Evolutionary conservation across 2,888 invertebrate species (phyloP).

Genomic region (Pollenia amentaria): DNA sequence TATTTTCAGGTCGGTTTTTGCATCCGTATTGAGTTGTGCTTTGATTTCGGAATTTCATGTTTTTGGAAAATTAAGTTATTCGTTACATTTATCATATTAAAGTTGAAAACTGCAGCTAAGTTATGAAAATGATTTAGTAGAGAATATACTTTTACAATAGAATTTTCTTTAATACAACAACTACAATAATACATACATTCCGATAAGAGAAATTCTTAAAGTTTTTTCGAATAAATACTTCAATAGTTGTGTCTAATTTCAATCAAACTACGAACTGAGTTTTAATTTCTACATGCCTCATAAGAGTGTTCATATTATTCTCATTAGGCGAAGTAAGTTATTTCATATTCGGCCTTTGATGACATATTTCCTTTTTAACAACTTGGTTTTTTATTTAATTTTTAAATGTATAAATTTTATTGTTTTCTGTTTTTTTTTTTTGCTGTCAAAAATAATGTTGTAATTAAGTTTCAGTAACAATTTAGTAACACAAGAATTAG

Average conservation of each 20-base stretch:
- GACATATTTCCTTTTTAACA: neutral
- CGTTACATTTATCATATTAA: conserved; percentile 61
- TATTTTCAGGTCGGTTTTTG: conserved; percentile 16
- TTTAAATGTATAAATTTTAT: neutral
- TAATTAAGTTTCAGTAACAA: conserved; percentile 16
- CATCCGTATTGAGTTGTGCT: neutral
- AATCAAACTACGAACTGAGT: too few relatives aligned
- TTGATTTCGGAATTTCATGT: neutral
- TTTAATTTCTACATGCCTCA: too few relatives aligned
- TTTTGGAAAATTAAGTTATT: conserved; percentile 68
- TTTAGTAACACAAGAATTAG: conserved; percentile 54
- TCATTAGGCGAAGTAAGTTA: neutral
- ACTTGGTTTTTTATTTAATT: neutral
- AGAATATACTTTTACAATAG: neutral
- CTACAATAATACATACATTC: neutral
- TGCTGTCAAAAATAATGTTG: conserved; percentile 55
- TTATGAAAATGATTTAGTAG: conserved; percentile 25
- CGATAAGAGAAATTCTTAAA: too few relatives aligned
- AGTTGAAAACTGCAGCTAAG: conserved; percentile 24
- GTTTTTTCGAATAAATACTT: too few relatives aligned
- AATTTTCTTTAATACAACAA: too few relatives aligned
- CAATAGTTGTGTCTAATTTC: too few relatives aligned
- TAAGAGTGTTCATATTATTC: too few relatives aligned
- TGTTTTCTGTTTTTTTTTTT: neutral
- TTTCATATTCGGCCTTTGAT: neutral